Evolutionary conservation across 2,888 invertebrate genomes (phyloP), one percentile per base, ranked within the genome.

Genomic region (Arrhopalites spinosus): DNA sequence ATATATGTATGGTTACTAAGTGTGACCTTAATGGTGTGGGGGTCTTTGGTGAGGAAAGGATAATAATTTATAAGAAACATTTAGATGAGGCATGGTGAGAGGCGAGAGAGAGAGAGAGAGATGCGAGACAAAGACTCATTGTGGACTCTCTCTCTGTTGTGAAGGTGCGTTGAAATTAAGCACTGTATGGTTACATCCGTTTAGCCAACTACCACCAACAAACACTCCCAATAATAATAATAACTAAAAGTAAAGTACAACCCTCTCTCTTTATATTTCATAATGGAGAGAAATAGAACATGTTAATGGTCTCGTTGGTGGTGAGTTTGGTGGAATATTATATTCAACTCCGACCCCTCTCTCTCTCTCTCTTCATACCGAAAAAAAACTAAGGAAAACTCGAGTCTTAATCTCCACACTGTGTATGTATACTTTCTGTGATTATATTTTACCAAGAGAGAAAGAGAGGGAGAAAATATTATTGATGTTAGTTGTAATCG

Each of bases 31-130:
- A 23, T 47, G 68, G 68, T 47, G 47, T 30, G 3, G 27, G 53
- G 43, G 61, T 25, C 20, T 72, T 53, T 61, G 71, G 43, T 59
- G 43, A 45, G 11, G 71, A 30, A 59, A 72, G 71, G 71, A 72
- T 72, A 72, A 72, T 72, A 72, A 72, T 72, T 72, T 72, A 61
- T 45, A 72, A 72, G 63, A 72, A 72, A 72, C 63, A 72, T 72
- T 72, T 72, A 72, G 71, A 72, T 72, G 71, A 72, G 61, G 61
- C 71, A 72, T 72, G 71, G 71, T 59, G 71, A 43, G 71, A 61
- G 45, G 59, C 61, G 63, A 72, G 59, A 59, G 71, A 59, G 71
- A 72, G 59, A 72, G 63, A 61, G 59, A 61, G 61, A 61, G 71
- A 61, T 45, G 71, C 45, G 71, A 72, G 71, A 72, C 71, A 72